Conservation (phyloP, 2,888 invertebrate genomes). For the Eupithecia tripunctaria region DNA sequence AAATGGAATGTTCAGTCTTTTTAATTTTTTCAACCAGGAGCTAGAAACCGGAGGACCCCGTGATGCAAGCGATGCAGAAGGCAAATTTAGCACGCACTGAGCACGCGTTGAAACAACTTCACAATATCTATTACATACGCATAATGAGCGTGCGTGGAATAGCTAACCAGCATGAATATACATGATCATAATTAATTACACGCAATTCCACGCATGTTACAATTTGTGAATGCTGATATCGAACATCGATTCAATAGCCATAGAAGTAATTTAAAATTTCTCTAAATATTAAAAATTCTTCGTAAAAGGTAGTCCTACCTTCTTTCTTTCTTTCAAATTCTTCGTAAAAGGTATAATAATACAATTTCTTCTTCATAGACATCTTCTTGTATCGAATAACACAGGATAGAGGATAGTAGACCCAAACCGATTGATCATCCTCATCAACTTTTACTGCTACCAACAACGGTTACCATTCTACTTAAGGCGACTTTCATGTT, state of each 20-base stretch:
- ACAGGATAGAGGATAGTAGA: neutral
- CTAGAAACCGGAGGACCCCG: neutral
- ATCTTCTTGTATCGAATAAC: no score
- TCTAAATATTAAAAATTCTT: no score
- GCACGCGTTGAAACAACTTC: constrained; percentile 19
- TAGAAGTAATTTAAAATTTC: neutral
- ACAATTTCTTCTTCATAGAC: no score
- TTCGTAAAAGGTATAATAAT: no score
- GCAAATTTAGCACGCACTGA: constrained; percentile 16
- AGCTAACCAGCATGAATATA: constrained; percentile 30
- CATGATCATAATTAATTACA: constrained; percentile 35
- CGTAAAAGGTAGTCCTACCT: no score
- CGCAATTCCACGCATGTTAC: constrained; percentile 28
- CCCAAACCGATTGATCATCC: neutral
- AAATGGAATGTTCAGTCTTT: neutral
- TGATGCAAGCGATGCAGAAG: constrained; percentile 9
- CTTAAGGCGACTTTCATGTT: neutral
- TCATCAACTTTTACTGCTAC: neutral
- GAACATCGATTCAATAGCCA: constrained; percentile 13
- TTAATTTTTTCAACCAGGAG: neutral
- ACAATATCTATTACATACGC: constrained; percentile 41
- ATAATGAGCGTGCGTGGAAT: constrained; percentile 42
- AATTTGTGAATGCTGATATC: constrained; percentile 28
- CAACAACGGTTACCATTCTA: neutral
- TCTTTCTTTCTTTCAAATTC: no score